Evolutionary conservation across 2,888 invertebrate species (phyloP).

Genomic region (Zygaena filipendulae): DNA sequence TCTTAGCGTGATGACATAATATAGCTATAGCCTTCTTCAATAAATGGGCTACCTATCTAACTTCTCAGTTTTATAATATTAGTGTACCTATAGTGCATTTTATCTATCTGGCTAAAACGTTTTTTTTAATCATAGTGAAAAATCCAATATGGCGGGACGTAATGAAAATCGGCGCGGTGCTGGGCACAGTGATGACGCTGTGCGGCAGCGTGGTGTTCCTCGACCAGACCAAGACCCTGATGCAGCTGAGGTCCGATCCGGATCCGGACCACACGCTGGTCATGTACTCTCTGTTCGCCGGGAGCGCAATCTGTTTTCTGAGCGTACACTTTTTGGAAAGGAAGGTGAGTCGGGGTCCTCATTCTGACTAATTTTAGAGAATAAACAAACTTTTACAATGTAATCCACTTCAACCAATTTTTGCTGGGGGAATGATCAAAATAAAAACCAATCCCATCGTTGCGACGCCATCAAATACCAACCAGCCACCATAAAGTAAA

Average conservation of each 20-base stretch:
- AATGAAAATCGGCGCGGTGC: conserved; percentile 33
- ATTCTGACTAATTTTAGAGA: neutral
- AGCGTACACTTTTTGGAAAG: conserved; percentile 29
- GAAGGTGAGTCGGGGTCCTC: conserved; percentile 35
- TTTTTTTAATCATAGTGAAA: no score
- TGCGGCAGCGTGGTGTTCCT: conserved; percentile 45
- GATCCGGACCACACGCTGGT: conserved; percentile 33
- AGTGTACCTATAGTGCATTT: no score
- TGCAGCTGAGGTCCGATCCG: conserved; percentile 26
- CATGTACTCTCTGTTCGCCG: conserved; percentile 26
- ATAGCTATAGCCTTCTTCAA: no score
- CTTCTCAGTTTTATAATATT: no score
- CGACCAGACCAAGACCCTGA: conserved; percentile 36
- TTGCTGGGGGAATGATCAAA: no score
- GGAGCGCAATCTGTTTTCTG: conserved; percentile 23
- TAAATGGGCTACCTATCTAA: no score
- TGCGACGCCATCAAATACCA: no score
- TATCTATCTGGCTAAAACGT: no score
- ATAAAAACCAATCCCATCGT: no score
- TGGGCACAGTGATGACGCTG: conserved; percentile 31
- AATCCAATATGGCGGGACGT: conserved; percentile 43
- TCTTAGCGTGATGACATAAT: no score
- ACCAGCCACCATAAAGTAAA: no score
- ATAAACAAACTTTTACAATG: neutral
- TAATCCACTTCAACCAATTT: no score